Conservation (phyloP, 2,797 vertebrate species). For the Catamblyrhynchus diadema region DNA sequence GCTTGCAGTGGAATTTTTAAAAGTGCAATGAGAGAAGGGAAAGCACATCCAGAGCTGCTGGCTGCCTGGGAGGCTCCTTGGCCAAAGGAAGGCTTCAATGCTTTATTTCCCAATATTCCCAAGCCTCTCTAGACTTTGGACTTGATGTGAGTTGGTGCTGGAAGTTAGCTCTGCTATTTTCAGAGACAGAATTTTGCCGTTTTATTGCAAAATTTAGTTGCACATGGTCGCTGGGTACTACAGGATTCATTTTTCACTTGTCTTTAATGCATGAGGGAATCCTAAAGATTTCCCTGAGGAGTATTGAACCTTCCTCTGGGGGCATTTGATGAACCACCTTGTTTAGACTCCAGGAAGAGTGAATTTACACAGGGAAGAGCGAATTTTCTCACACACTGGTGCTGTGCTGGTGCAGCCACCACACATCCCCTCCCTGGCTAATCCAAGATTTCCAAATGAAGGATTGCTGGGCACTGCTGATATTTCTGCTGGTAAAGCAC, state of each 20-base stretch:
- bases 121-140: background rate
- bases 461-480: background rate
- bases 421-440: background rate
- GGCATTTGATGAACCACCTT: background rate
- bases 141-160: background rate
- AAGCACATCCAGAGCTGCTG: background rate
- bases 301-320: background rate
- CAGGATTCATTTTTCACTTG: background rate
- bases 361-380: background rate
- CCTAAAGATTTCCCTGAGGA: background rate
- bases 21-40: background rate
- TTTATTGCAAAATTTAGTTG: too few relatives aligned
- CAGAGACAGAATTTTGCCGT: background rate
- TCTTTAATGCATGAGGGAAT: background rate
- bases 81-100: background rate
- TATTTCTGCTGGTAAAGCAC: background rate
- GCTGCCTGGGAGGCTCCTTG: background rate
- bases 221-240: rapidly evolving
- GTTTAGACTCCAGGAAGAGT: rapidly evolving
- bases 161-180: background rate
- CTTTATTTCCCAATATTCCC: background rate
- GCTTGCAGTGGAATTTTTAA: background rate
- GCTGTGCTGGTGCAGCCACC: background rate
- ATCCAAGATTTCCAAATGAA: background rate
- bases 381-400: too few relatives aligned